Evolutionary conservation across 2,797 vertebrate genomes (phyloP).

Genomic region (Podargus strigoides): DNA sequence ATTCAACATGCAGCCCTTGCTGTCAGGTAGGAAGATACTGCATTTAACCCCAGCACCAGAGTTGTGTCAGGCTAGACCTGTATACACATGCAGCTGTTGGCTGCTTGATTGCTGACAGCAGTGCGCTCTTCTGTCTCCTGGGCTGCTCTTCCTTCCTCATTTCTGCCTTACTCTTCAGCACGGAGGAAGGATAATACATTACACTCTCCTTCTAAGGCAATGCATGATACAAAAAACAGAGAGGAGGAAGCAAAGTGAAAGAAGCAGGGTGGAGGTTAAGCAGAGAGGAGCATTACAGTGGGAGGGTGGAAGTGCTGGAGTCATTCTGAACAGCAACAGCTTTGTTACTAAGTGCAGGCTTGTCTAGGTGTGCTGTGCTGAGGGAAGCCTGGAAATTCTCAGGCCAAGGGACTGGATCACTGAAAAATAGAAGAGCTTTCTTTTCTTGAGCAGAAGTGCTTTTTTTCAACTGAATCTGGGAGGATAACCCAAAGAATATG

Average conservation of each 20-base stretch:
- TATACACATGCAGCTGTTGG: not conserved
- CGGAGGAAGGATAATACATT: not conserved
- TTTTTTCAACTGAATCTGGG: too few relatives aligned
- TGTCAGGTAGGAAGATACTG: constrained; percentile 77
- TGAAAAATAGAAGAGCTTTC: not conserved
- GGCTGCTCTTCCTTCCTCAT: not conserved
- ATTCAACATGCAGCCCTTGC: constrained; percentile 88
- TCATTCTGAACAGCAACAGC: too few relatives aligned
- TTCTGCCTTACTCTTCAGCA: not conserved
- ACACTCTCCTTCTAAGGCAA: not conserved
- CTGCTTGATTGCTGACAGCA: not conserved
- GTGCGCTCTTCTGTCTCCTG: not conserved
- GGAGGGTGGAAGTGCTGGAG: not conserved
- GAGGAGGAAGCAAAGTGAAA: not conserved
- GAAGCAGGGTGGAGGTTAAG: not conserved
- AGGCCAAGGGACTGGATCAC: not conserved
- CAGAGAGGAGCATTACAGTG: not conserved
- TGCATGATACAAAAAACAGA: not conserved
- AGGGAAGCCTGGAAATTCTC: not conserved
- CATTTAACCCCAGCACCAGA: not conserved
- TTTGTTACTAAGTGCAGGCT: too few relatives aligned
- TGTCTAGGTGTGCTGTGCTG: not conserved
- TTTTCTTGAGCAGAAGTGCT: too few relatives aligned
- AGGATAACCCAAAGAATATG: not conserved
- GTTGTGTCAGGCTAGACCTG: rapidly evolving